These are phyloP conservation scores for Acinonyx jubatus DNA, from an alignment of 2,113 vertebrate genomes.

Conservation along the genomic window DNA sequence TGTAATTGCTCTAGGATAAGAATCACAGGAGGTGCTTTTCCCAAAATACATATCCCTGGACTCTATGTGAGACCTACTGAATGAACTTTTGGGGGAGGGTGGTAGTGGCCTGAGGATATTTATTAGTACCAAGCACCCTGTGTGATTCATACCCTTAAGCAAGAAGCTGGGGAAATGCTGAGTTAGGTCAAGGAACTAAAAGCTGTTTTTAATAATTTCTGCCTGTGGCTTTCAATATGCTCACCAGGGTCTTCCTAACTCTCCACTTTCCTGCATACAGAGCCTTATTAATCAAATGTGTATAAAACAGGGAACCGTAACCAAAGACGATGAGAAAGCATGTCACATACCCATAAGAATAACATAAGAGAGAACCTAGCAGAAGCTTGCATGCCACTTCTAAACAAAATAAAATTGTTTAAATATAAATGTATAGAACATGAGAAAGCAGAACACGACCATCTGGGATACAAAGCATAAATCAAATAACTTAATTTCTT, in stretches of 20 bases:
- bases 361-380: not conserved
- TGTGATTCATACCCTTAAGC: not conserved
- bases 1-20: not conserved
- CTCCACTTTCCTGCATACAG: not conserved
- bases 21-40: not conserved
- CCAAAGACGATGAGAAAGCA: not conserved
- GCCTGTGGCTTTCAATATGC: not conserved
- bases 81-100: not conserved
- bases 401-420: not conserved
- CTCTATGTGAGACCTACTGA: not conserved
- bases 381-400: not conserved
- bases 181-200: not conserved
- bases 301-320: not conserved
- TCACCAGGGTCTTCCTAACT: not conserved
- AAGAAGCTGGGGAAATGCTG: not conserved
- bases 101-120: not conserved
- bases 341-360: not conserved
- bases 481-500: not conserved
- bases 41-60: not conserved
- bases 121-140: not conserved
- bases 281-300: not conserved
- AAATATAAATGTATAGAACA: not conserved
- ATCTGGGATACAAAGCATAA: not conserved
- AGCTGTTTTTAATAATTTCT: not conserved
- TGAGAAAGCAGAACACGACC: not conserved